These are phyloP conservation scores for Rhinogobio ventralis DNA, from an alignment of 2,797 vertebrate genomes.

Conservation along the genomic window DNA sequence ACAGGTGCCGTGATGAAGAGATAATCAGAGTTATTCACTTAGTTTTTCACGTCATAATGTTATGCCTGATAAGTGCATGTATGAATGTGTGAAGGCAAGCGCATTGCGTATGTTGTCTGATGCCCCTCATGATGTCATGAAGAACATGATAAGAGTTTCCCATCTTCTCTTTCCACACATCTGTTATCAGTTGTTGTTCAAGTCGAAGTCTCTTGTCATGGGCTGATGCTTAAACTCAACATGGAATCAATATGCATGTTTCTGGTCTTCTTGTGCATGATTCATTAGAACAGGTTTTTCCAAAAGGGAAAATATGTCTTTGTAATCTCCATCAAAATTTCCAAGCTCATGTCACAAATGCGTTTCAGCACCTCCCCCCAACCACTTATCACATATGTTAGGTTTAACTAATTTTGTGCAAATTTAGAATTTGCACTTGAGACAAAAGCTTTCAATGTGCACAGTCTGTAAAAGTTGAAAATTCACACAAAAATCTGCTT, in stretches of 20 bases:
- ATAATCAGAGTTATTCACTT: too few species aligned
- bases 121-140: too few species aligned
- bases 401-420: not conserved
- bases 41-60: too few species aligned
- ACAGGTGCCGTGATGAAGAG: too few species aligned
- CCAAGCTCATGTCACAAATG: not conserved
- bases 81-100: too few species aligned
- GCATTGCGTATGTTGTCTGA: too few species aligned
- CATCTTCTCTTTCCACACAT: not conserved
- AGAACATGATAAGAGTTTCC: not conserved
- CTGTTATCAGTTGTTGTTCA: not conserved
- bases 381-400: not conserved
- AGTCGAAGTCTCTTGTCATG: not conserved
- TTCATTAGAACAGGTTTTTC: not conserved
- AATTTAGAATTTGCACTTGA: too few species aligned
- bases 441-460: too few species aligned
- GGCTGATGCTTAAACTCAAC: not conserved
- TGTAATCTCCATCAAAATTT: not conserved
- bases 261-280: not conserved
- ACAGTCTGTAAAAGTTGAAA: too few species aligned
- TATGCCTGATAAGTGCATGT: too few species aligned
- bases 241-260: not conserved
- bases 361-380: rapidly evolving
- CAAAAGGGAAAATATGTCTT: not conserved
- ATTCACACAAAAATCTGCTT: too few species aligned